These are phyloP conservation scores for Gallirallus australis DNA, from an alignment of 2,797 vertebrate species.

Conservation along the genomic window DNA sequence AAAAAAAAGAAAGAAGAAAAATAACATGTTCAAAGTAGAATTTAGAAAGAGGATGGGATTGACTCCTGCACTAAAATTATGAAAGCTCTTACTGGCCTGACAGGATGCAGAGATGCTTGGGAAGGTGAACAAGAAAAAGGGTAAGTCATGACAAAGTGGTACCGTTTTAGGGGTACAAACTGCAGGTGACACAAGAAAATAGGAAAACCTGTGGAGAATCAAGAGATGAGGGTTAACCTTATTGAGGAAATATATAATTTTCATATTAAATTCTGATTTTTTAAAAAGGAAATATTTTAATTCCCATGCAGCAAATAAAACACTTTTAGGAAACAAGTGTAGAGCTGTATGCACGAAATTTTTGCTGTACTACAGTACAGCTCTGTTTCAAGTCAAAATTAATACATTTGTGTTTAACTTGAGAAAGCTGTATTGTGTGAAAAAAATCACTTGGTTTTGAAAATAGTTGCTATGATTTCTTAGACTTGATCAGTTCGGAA, in stretches of 20 bases:
- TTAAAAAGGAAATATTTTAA: background rate
- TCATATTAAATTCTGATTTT: background rate
- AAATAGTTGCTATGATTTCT: background rate
- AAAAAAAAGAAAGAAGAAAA: background rate
- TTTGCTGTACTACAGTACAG: background rate
- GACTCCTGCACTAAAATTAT: background rate
- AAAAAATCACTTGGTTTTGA: background rate
- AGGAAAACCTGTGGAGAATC: background rate
- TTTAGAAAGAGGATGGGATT: background rate
- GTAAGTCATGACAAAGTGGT: background rate
- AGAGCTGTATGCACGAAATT: background rate
- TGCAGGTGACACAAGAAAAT: background rate
- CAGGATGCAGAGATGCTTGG: background rate
- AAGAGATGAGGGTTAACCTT: background rate
- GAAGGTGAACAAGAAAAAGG: background rate
- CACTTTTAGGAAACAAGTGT: background rate
- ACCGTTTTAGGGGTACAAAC: fast-evolving
- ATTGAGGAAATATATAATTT: background rate
- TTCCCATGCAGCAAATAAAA: background rate
- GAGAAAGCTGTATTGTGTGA: background rate
- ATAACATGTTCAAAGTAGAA: background rate
- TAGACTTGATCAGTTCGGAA: background rate
- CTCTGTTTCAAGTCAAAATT: background rate
- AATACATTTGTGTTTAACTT: background rate
- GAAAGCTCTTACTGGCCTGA: background rate